Percentiles rank a stretch among this genome's conserved stretches.
Evolutionary conservation across 2,113 vertebrate genomes (phyloP).

Genomic region (Mirounga angustirostris): DNA sequence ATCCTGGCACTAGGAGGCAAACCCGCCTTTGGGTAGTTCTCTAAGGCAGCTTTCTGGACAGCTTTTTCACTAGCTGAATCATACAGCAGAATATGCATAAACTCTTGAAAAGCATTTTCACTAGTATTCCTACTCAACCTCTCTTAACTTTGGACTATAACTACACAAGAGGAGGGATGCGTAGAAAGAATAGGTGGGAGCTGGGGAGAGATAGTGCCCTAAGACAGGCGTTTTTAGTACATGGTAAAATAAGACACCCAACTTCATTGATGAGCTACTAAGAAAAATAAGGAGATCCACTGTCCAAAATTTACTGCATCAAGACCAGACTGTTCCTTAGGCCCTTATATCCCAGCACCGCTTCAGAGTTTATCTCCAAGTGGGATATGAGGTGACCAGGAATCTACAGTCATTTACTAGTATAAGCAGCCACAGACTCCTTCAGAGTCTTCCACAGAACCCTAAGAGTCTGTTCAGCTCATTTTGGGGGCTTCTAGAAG

Average conservation of each 20-base stretch:
- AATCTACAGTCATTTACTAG: background rate
- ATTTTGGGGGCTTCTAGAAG: background rate
- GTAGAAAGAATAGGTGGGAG: background rate
- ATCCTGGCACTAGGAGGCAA: constrained; percentile 54
- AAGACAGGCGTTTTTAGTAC: constrained; percentile 81
- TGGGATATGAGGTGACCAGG: background rate
- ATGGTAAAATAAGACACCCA: constrained; percentile 72
- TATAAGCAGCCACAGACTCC: background rate
- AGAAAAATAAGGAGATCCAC: constrained; percentile 76
- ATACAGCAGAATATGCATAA: constrained; percentile 79
- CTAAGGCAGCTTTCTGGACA: constrained; percentile 80
- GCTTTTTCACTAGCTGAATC: constrained; percentile 78
- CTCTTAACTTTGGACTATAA: constrained; percentile 75
- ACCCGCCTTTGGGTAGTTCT: constrained; percentile 70
- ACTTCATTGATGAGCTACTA: constrained; percentile 75
- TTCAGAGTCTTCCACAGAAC: background rate
- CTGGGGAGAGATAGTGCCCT: constrained; percentile 65
- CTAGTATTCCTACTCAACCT: constrained; percentile 84
- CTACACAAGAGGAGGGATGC: constrained; percentile 77
- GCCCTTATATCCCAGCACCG: background rate
- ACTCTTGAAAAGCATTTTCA: constrained; percentile 82
- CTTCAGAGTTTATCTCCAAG: background rate
- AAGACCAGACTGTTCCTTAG: background rate
- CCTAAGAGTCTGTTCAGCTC: background rate
- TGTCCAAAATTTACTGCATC: background rate